Percentiles rank a stretch among this genome's conserved stretches.
phyloP scores from a whole-genome alignment of 2,888 invertebrate genomes.

The Ophion obscuratus region DNA sequence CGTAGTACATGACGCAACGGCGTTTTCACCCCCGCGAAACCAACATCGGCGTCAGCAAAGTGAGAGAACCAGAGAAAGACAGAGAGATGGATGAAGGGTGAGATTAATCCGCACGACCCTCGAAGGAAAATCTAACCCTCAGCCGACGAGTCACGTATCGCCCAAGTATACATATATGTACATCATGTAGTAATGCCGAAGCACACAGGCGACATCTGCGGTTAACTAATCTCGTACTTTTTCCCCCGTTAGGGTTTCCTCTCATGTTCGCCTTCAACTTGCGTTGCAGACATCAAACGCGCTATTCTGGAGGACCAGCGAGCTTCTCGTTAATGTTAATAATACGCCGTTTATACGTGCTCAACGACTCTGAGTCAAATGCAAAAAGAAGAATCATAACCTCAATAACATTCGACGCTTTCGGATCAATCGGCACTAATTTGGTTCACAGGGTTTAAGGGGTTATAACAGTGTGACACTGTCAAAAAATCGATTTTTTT shows the following conservation, averaged over 20 bases:
- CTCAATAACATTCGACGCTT: background rate
- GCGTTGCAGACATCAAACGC: constrained; percentile 4
- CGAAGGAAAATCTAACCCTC: constrained; percentile 29
- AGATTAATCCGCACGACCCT: background rate
- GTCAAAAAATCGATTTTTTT: too few relatives aligned
- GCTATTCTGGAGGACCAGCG: background rate
- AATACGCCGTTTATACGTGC: background rate
- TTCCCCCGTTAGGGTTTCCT: background rate
- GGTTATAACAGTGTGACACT: too few relatives aligned
- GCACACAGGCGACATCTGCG: background rate
- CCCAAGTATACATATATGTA: background rate
- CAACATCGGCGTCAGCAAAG: constrained; percentile 22
- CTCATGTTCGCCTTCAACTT: background rate
- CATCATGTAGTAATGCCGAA: background rate
- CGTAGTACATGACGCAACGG: constrained; percentile 24
- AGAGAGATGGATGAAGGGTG: background rate
- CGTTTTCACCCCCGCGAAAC: constrained; percentile 45
- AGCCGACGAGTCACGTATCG: constrained; percentile 7
- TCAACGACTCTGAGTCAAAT: too few relatives aligned
- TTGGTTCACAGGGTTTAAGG: too few relatives aligned
- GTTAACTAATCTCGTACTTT: constrained; percentile 12
- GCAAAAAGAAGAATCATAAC: too few relatives aligned
- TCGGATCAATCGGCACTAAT: background rate
- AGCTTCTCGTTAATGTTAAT: background rate
- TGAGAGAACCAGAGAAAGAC: background rate